Evolutionary conservation across 1,140 invertebrate genomes (phyloP), one percentile per base, ranked within the genome.

Genomic region (Panagrolaimus sp.): DNA sequence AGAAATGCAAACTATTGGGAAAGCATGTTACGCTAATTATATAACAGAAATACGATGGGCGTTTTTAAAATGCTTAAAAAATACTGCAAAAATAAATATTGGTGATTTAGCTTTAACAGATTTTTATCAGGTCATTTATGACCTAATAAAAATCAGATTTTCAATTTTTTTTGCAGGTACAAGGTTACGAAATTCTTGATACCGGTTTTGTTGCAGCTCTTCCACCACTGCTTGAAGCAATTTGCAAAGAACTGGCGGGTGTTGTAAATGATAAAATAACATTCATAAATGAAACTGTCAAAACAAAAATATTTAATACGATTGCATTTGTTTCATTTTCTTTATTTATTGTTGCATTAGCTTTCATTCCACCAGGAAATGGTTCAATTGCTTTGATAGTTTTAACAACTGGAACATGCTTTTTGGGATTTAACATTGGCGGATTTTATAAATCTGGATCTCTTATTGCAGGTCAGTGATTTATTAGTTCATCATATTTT

Each of bases 171-270:
- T 17, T 71, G 55, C n/a, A 71, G 70, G 70, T 71, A 14, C 70
- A 70, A 62, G 71, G 71, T 55, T 72, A 65, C 45, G 47, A 65
- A 43, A 71, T 73, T 26, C 43, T 73, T 14, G 73, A 73, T 14
- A 73, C 72, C 7, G 72, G 72, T 12, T 70, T 73, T 65, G 38
- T 73, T 45, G 72, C 72, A 28, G 72, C 72, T 6, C 48, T 73
- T n/a, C 72, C 72, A 10, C 72, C 72, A 21, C 38, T 73, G 17
- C 32, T 58, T 15, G 63, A 73, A 21, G 70, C 72, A 8, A 10
- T 43, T 24, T 70, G 73, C 69, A 73, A 73, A 43, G 72, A 73
- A 28, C n/a, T 71, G 8, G 48, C 72, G 21, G 72, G 72, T 21
- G 58, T 73, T 24, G 52, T 63, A 38, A 73, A 73, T 38, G 72